phyloP scores from a whole-genome alignment of 2,113 vertebrate genomes.

The Alosa alosa region DNA sequence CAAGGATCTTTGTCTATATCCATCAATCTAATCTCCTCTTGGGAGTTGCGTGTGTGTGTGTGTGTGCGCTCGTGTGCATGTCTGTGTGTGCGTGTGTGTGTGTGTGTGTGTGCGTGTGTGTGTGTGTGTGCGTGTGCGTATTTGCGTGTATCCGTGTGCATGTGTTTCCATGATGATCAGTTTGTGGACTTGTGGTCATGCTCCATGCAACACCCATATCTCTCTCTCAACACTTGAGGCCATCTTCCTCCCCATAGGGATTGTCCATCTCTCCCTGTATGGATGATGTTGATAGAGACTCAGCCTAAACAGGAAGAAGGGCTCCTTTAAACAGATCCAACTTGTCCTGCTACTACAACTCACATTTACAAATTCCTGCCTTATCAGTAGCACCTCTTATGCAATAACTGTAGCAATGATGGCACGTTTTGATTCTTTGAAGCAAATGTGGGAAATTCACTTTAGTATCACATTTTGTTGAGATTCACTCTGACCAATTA shows the following conservation, averaged over 20 bases:
- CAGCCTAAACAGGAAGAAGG: slow-evolving; percentile 51
- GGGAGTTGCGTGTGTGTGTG: neutral
- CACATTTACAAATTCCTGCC: slow-evolving; percentile 25
- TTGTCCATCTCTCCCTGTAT: neutral
- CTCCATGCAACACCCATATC: neutral
- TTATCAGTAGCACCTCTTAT: slow-evolving; percentile 29
- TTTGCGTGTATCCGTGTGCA: neutral
- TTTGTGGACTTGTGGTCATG: neutral
- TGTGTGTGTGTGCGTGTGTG: neutral
- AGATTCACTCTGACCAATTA: neutral
- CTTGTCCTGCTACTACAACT: neutral
- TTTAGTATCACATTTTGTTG: neutral
- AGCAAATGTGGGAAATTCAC: neutral
- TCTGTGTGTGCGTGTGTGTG: neutral
- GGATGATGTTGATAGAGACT: slow-evolving; percentile 20
- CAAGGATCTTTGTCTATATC: too few species aligned
- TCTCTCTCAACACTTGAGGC: neutral
- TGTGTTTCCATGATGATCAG: neutral
- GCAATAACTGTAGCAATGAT: neutral
- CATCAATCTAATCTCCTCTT: neutral
- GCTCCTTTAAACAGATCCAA: slow-evolving; percentile 21
- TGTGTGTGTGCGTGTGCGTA: neutral
- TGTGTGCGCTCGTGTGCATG: neutral
- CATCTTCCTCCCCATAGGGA: neutral
- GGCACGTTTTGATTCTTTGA: neutral